Conservation (phyloP, 2,797 vertebrate genomes). For the Synaphobranchus kaupii region DNA sequence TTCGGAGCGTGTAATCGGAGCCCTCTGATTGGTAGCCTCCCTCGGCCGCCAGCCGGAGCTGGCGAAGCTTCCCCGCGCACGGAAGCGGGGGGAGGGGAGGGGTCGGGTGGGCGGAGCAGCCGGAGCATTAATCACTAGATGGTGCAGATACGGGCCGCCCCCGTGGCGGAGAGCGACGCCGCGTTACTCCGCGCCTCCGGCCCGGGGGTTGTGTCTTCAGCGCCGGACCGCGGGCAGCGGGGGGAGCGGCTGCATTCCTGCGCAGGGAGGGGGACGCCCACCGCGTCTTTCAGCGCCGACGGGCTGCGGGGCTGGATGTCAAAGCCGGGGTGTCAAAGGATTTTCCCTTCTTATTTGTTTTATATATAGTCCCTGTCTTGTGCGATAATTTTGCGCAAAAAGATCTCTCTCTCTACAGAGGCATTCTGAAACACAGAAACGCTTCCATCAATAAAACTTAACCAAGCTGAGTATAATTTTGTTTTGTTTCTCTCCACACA, state of each 20-base stretch:
- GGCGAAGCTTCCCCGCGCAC: slow-evolving; percentile 55
- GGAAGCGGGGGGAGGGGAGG: slow-evolving; percentile 46
- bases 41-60: slow-evolving; percentile 45
- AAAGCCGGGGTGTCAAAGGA: slow-evolving; percentile 38
- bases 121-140: slow-evolving; percentile 74
- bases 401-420: not conserved
- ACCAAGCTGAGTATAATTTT: not conserved
- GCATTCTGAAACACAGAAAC: not conserved
- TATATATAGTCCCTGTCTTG: not conserved
- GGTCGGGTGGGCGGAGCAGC: slow-evolving; percentile 52
- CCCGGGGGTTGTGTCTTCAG: slow-evolving; percentile 56
- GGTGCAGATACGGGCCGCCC: slow-evolving; percentile 64
- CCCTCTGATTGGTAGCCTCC: slow-evolving; percentile 48
- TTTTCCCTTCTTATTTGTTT: slow-evolving; percentile 42
- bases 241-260: slow-evolving; percentile 70
- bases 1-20: slow-evolving; percentile 48
- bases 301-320: slow-evolving; percentile 47
- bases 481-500: not conserved
- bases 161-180: slow-evolving; percentile 53
- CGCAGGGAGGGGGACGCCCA: slow-evolving; percentile 66
- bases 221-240: slow-evolving; percentile 49
- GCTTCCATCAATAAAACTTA: not conserved
- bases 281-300: slow-evolving; percentile 50
- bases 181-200: slow-evolving; percentile 65
- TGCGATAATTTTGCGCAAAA: not conserved